Conservation (phyloP, 2,113 vertebrate species). For the Callospermophilus lateralis region DNA sequence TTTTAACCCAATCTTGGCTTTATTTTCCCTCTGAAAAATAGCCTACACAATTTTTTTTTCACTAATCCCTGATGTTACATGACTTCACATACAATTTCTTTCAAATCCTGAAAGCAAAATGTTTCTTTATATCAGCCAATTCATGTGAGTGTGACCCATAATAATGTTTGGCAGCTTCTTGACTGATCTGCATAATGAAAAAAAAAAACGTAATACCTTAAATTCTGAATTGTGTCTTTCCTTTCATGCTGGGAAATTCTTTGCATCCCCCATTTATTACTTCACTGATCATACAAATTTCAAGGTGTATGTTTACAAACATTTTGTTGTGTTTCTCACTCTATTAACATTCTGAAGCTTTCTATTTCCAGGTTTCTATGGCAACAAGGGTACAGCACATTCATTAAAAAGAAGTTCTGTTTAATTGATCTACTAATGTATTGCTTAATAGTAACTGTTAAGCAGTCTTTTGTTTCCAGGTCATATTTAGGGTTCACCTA, state of each 20-base stretch:
- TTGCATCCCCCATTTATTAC: slow-evolving; percentile 80
- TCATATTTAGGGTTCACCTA: slow-evolving; percentile 95
- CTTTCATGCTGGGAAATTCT: slow-evolving; percentile 69
- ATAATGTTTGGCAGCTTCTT: slow-evolving; percentile 71
- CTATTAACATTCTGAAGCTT: slow-evolving; percentile 88
- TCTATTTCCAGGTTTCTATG: slow-evolving; percentile 90
- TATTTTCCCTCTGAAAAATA: slow-evolving; percentile 52
- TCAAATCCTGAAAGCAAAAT: slow-evolving; percentile 69
- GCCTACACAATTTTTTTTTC: slow-evolving; percentile 9
- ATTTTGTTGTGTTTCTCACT: slow-evolving; percentile 87
- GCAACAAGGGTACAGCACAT: slow-evolving; percentile 89
- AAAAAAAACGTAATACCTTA: slow-evolving; percentile 53
- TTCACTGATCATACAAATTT: slow-evolving; percentile 87
- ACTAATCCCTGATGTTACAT: background rate
- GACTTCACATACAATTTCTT: slow-evolving; percentile 57
- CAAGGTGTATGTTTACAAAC: slow-evolving; percentile 90
- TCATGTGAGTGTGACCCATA: slow-evolving; percentile 56
- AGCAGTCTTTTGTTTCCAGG: slow-evolving; percentile 98
- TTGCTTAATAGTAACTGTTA: slow-evolving; percentile 95
- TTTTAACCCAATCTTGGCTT: slow-evolving; percentile 70
- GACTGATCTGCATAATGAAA: slow-evolving; percentile 72
- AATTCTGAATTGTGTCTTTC: slow-evolving; percentile 51
- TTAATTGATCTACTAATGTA: slow-evolving; percentile 99
- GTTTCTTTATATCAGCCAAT: slow-evolving; percentile 63
- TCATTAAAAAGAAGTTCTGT: slow-evolving; percentile 95